Evolutionary conservation across 2,888 invertebrate genomes (phyloP).

Genomic region (Seira ritae): DNA sequence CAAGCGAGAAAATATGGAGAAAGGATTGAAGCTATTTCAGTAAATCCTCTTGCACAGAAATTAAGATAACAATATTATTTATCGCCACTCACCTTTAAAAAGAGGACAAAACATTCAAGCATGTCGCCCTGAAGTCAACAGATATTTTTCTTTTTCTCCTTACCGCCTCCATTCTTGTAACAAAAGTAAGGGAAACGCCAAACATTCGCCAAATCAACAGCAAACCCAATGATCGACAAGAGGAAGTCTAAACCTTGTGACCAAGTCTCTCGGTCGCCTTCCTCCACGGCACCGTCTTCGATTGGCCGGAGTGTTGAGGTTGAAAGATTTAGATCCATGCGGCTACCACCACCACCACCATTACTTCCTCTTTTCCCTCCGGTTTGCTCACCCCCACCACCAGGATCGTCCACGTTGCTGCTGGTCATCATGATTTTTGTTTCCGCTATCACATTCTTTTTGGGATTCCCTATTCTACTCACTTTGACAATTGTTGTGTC

Average conservation of each 20-base stretch:
- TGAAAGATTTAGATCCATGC: slow-evolving; percentile 51
- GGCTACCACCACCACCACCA: slow-evolving; percentile 32
- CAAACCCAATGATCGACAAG: slow-evolving; percentile 73
- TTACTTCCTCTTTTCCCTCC: slow-evolving; percentile 30
- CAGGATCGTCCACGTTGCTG: slow-evolving; percentile 54
- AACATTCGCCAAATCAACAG: slow-evolving; percentile 72
- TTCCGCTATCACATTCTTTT: slow-evolving; percentile 56
- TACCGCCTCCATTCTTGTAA: slow-evolving; percentile 73
- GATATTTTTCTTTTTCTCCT: too few species aligned
- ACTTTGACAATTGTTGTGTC: slow-evolving; percentile 56
- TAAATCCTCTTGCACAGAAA: too few species aligned
- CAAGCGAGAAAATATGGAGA: slow-evolving; percentile 28
- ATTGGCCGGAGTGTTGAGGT: slow-evolving; percentile 53
- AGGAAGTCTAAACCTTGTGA: slow-evolving; percentile 72
- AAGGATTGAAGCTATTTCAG: background rate
- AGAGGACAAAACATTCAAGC: slow-evolving; percentile 76
- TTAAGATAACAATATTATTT: too few species aligned
- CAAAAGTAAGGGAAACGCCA: slow-evolving; percentile 73
- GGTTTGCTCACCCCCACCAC: slow-evolving; percentile 42
- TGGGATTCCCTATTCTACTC: slow-evolving; percentile 51
- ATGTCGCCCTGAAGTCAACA: too few species aligned
- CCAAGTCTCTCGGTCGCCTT: slow-evolving; percentile 71
- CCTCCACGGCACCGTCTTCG: slow-evolving; percentile 38
- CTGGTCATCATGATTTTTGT: slow-evolving; percentile 55
- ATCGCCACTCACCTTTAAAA: slow-evolving; percentile 82